Evolutionary conservation across 1,140 invertebrate genomes (phyloP).

Genomic region (Pomphorhynchus laevis): DNA sequence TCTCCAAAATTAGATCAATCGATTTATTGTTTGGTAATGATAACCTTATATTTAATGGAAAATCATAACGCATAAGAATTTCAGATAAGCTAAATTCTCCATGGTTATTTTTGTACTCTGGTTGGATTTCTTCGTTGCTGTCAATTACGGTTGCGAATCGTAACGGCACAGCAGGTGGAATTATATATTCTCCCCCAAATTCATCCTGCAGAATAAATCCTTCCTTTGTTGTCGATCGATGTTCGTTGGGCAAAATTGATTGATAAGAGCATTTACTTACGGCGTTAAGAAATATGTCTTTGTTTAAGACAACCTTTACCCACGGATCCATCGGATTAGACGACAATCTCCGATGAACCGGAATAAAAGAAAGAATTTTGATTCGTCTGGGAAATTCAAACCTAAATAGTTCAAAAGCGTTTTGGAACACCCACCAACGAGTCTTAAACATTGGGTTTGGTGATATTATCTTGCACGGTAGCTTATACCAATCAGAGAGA

Average conservation of each 20-base stretch:
- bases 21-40: neutral
- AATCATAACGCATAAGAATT: conserved; percentile 7
- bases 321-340: neutral
- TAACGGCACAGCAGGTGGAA: conserved; percentile 7
- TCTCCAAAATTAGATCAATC: neutral
- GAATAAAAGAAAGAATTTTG: conserved; percentile 5
- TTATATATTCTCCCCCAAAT: neutral
- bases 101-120: conserved; percentile 6
- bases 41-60: conserved; percentile 4
- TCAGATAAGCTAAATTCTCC: conserved; percentile 9
- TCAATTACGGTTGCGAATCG: conserved; percentile 8
- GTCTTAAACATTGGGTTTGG: conserved; percentile 6
- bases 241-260: neutral
- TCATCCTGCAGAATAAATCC: neutral
- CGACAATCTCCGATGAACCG: neutral
- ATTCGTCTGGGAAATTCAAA: conserved; percentile 9
- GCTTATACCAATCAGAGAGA: conserved; percentile 10
- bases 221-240: neutral
- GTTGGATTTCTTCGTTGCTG: conserved; percentile 4
- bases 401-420: conserved; percentile 8
- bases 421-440: conserved; percentile 10
- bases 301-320: neutral
- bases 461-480: conserved; percentile 7
- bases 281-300: neutral
- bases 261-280: neutral